Percentiles rank a stretch among this genome's conserved stretches.
These are phyloP conservation scores for Lasioglossum baleicum DNA, from an alignment of 1,140 invertebrate species.

Conservation along the genomic window DNA sequence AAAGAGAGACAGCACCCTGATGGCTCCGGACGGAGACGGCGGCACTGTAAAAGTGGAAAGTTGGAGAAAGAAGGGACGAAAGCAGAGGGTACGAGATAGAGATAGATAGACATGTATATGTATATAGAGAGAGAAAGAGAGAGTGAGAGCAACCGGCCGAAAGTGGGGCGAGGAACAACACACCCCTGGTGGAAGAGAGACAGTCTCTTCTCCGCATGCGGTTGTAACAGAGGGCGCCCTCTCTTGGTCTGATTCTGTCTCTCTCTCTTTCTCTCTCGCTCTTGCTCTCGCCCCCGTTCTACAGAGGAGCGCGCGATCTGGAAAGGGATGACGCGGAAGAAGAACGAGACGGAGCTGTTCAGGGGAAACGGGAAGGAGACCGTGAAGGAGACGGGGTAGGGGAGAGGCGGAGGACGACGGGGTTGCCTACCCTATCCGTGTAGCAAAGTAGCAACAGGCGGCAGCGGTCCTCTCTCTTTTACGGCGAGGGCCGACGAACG, in stretches of 20 bases:
- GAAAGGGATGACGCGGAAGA: not conserved
- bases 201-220: constrained; percentile 31
- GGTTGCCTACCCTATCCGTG: constrained; percentile 53
- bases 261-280: not conserved
- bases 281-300: not conserved
- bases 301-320: not conserved
- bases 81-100: constrained; percentile 3
- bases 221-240: constrained; percentile 43
- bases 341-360: not conserved
- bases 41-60: constrained; percentile 14
- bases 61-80: constrained; percentile 26
- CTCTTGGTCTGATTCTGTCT: not conserved
- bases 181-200: constrained; percentile 15
- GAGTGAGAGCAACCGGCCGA: not conserved
- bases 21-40: not conserved
- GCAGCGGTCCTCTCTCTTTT: constrained; percentile 62
- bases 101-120: not conserved
- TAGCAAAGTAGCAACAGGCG: constrained; percentile 73
- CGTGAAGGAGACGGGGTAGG: not conserved
- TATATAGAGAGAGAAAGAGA: not conserved
- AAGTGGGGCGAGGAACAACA: not conserved
- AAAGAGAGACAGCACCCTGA: constrained; percentile 9
- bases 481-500: constrained; percentile 56
- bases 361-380: constrained; percentile 21
- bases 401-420: not conserved